phyloP scores from a whole-genome alignment of 2,113 vertebrate genomes.

The Centropus bengalensis region DNA sequence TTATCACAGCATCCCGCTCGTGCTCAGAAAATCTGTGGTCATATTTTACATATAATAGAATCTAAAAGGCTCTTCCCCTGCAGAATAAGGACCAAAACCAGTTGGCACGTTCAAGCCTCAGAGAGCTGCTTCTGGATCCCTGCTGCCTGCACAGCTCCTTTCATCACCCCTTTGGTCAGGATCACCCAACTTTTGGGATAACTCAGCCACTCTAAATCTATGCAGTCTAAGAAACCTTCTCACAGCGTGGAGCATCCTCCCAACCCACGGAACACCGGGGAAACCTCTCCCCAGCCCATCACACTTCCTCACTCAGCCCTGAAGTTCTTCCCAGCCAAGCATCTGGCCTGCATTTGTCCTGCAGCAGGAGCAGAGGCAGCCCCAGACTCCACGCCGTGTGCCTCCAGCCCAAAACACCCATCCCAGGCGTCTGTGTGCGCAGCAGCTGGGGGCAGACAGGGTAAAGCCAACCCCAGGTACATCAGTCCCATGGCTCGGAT shows the following conservation, averaged over 20 bases:
- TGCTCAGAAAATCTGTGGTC: neutral
- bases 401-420: neutral
- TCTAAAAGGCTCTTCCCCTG: neutral
- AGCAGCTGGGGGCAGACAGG: neutral
- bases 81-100: neutral
- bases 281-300: neutral
- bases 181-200: neutral
- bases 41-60: neutral
- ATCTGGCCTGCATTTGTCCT: too few species aligned
- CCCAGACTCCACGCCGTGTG: rapidly evolving
- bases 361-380: neutral
- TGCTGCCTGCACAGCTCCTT: neutral
- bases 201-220: neutral
- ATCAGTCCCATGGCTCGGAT: too few species aligned
- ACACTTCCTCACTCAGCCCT: neutral
- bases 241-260: neutral
- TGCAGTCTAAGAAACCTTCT: neutral
- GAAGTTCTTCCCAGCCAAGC: neutral
- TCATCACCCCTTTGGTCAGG: neutral
- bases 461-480: neutral
- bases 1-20: neutral
- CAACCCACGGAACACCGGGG: rapidly evolving
- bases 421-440: rapidly evolving
- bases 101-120: neutral
- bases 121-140: neutral